These are phyloP conservation scores for Pteropus rufus DNA, from an alignment of 2,797 vertebrate genomes.

Conservation along the genomic window DNA sequence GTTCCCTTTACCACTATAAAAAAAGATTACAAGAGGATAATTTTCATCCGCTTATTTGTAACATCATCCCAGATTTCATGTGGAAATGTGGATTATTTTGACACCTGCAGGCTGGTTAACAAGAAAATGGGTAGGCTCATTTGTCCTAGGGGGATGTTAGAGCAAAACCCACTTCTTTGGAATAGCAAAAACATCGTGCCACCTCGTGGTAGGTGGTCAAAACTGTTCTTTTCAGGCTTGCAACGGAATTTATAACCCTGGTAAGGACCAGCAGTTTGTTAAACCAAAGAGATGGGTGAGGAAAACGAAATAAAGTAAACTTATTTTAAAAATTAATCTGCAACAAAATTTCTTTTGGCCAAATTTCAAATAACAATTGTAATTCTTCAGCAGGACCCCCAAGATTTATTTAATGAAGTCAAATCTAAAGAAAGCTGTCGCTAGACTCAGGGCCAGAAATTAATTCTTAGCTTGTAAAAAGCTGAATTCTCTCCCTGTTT, in stretches of 20 bases:
- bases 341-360: slow-evolving; percentile 13
- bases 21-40: slow-evolving; percentile 41
- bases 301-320: background rate
- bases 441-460: slow-evolving; percentile 42
- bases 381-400: slow-evolving; percentile 22
- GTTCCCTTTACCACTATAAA: slow-evolving; percentile 6
- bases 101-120: slow-evolving; percentile 7
- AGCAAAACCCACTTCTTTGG: background rate
- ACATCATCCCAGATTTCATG: slow-evolving; percentile 22
- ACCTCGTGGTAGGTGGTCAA: background rate
- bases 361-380: slow-evolving; percentile 42
- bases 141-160: background rate
- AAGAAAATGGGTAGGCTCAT: background rate
- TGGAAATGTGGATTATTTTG: slow-evolving; percentile 53
- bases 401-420: slow-evolving; percentile 39
- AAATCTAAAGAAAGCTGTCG: background rate
- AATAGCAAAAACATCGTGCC: background rate
- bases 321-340: slow-evolving; percentile 20
- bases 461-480: slow-evolving; percentile 63
- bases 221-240: background rate
- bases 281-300: background rate
- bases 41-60: slow-evolving; percentile 58
- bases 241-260: background rate
- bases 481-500: slow-evolving; percentile 56
- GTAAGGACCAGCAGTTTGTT: background rate